Percentiles rank a stretch among this genome's conserved stretches.
These are phyloP conservation scores for Aplochiton taeniatus DNA, from an alignment of 2,797 vertebrate species.

Conservation along the genomic window DNA sequence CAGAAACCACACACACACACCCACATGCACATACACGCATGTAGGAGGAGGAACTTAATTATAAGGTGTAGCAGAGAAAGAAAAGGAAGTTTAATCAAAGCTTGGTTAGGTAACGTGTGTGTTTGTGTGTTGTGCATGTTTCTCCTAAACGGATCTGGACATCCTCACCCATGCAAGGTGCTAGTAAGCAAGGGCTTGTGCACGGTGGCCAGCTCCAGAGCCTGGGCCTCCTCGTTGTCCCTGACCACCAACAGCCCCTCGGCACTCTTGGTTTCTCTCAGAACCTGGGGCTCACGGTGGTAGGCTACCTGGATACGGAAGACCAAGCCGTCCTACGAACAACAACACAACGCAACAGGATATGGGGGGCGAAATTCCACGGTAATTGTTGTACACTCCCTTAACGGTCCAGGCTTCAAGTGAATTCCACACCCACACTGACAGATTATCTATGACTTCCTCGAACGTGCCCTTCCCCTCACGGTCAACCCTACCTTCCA, in stretches of 20 bases:
- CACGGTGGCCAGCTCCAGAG: conserved; percentile 82
- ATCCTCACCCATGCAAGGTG: conserved; percentile 88
- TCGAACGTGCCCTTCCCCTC: too few species aligned
- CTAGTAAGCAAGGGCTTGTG: conserved; percentile 89
- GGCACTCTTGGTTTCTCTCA: conserved; percentile 82
- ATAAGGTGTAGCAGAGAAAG: too few species aligned
- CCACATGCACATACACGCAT: background rate
- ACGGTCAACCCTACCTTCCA: conserved; percentile 81
- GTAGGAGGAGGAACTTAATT: too few species aligned
- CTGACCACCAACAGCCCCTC: conserved; percentile 86
- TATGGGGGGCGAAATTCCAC: too few species aligned
- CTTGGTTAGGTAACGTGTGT: too few species aligned
- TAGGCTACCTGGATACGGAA: conserved; percentile 93
- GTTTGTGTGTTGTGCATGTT: too few species aligned
- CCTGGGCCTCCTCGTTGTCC: conserved; percentile 86
- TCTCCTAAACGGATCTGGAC: too few species aligned
- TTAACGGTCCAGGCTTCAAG: too few species aligned
- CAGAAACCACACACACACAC: background rate
- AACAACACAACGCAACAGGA: background rate
- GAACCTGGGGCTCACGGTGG: conserved; percentile 88
- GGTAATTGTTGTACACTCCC: too few species aligned
- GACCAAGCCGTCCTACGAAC: conserved; percentile 83
- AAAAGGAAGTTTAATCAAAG: too few species aligned
- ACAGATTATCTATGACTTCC: too few species aligned
- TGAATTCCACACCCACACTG: too few species aligned